Evolutionary conservation across 92 coral and sea anemone genomes (phyloP).

Genomic region (Plumapathes pennacea): DNA sequence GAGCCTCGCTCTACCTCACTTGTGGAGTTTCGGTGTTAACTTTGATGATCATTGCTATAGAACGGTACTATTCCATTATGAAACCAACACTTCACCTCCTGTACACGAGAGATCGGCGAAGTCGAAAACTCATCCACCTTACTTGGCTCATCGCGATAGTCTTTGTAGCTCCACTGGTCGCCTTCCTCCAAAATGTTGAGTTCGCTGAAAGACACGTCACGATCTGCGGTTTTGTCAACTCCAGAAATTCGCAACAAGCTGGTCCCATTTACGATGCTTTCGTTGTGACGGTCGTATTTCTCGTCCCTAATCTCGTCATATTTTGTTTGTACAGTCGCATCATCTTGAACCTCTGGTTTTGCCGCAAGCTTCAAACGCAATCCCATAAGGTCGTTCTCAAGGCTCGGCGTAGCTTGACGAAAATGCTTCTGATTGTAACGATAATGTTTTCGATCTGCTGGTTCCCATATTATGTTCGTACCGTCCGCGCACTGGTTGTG

Average conservation of each 20-base stretch:
- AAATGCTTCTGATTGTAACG: constrained; percentile 24
- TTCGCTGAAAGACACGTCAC: constrained; percentile 6
- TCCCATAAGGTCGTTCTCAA: constrained; percentile 18
- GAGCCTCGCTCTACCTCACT: constrained; percentile 26
- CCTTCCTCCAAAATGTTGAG: constrained; percentile 21
- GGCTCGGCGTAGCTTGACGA: constrained; percentile 31
- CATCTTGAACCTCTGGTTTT: constrained; percentile 38
- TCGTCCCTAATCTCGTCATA: constrained; percentile 30
- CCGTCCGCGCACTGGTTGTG: constrained; percentile 8
- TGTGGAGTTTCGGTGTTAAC: constrained; percentile 54
- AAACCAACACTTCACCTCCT: constrained; percentile 19
- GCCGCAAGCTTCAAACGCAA: not conserved
- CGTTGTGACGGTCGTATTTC: constrained; percentile 18
- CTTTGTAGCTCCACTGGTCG: constrained; percentile 16
- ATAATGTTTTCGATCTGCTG: constrained; percentile 34
- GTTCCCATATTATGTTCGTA: constrained; percentile 38
- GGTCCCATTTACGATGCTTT: constrained; percentile 36
- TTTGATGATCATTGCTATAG: constrained; percentile 22
- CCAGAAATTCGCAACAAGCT: not conserved
- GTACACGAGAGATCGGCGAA: not conserved
- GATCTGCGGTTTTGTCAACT: constrained; percentile 32
- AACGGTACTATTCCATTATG: constrained; percentile 34
- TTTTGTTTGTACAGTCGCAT: constrained; percentile 25
- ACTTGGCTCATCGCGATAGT: constrained; percentile 19
- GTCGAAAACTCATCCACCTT: not conserved